Evolutionary conservation across 2,113 vertebrate species (phyloP).

Genomic region (Pholis gunnellus): DNA sequence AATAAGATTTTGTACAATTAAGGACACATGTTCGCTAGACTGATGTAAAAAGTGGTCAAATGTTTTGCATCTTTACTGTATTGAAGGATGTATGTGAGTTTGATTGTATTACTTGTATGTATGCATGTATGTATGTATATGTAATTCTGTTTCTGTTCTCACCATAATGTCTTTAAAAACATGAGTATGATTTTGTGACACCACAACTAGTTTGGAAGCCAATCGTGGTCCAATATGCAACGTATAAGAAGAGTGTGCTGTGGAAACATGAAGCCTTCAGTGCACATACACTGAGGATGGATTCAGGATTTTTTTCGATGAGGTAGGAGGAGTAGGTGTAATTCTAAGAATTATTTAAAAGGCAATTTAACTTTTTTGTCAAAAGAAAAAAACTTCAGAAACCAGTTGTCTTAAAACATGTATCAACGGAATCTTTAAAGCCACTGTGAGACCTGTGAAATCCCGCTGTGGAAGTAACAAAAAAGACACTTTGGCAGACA

Average conservation of each 20-base stretch:
- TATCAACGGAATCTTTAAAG: neutral
- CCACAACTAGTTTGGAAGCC: neutral
- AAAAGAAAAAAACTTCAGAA: neutral
- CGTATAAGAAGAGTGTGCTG: neutral
- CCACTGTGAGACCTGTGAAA: neutral
- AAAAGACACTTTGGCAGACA: slow-evolving; percentile 11
- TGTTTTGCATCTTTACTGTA: neutral
- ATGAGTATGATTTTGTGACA: neutral
- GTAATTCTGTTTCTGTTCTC: neutral
- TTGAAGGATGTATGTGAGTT: neutral
- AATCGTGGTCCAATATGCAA: neutral
- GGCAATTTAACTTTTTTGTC: neutral
- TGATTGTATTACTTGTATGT: neutral
- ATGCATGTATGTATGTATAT: neutral
- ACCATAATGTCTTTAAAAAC: neutral
- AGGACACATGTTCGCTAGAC: neutral
- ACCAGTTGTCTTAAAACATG: neutral
- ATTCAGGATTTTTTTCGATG: neutral
- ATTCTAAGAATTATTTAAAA: neutral
- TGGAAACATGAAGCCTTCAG: neutral
- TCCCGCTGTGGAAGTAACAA: neutral
- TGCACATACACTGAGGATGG: neutral
- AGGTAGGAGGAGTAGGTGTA: neutral
- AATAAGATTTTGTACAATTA: neutral
- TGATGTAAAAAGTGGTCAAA: neutral